Conservation (phyloP, 2,888 invertebrate species). For the Lingula anatina region DNA sequence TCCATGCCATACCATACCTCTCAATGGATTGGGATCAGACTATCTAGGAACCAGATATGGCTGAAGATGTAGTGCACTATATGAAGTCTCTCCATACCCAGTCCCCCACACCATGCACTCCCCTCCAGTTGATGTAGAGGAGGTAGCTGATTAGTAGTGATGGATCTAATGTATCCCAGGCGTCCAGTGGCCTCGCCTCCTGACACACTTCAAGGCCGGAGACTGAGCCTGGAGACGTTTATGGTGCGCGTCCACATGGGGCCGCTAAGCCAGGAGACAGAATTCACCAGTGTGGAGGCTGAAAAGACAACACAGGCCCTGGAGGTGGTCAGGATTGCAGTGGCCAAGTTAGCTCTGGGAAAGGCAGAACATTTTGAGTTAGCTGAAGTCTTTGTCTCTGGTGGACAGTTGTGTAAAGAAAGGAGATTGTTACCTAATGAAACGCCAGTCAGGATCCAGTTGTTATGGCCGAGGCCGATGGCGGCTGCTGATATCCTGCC, state of each 20-base stretch:
- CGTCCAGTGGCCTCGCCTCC: no score
- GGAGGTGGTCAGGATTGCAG: constrained; percentile 55
- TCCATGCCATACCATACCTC: no score
- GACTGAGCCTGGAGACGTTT: constrained; percentile 36
- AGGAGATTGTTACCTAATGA: constrained; percentile 71
- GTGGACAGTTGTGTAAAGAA: constrained; percentile 88
- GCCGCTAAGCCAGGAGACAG: constrained; percentile 26
- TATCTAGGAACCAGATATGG: no score
- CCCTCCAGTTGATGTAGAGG: no score
- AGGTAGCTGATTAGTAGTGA: no score
- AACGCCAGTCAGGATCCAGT: constrained; percentile 55
- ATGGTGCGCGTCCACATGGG: constrained; percentile 44
- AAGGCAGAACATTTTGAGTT: constrained; percentile 36
- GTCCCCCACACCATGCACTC: no score
- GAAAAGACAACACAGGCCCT: constrained; percentile 54
- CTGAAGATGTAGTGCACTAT: no score
- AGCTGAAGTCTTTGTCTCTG: constrained; percentile 73
- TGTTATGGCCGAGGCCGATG: constrained; percentile 53
- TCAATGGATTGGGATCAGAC: no score
- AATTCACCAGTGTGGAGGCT: constrained; percentile 38
- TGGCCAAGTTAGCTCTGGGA: constrained; percentile 28
- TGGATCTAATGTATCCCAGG: no score
- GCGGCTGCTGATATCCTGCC: constrained; percentile 15
- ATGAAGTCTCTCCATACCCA: no score
- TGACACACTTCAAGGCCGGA: constrained; percentile 28